Conservation (phyloP, 2,797 vertebrate genomes). For the Phrynocephalus forsythii region DNA sequence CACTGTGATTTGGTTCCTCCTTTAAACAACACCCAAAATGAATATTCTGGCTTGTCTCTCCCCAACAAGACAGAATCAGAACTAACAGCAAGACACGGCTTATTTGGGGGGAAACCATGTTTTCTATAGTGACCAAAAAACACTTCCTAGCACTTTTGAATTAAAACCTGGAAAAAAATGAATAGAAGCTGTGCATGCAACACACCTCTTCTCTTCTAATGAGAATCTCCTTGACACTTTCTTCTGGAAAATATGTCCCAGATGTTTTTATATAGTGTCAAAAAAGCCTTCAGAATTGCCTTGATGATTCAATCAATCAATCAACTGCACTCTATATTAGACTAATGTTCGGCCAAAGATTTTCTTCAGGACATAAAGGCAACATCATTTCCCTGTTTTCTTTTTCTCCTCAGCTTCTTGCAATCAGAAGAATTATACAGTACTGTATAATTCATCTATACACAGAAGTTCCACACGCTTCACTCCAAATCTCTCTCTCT, state of each 20-base stretch:
- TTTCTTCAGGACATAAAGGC: background rate
- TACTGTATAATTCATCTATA: background rate
- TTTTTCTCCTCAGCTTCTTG: background rate
- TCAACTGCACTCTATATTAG: background rate
- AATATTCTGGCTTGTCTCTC: background rate
- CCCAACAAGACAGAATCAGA: background rate
- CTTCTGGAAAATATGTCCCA: slow-evolving; percentile 1
- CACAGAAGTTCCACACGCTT: background rate
- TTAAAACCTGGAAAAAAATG: background rate
- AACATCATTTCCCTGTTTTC: background rate
- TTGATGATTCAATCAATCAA: background rate
- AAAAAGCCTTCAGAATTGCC: background rate
- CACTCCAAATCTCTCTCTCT: background rate
- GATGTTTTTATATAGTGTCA: background rate
- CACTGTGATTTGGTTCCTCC: background rate
- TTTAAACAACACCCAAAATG: background rate
- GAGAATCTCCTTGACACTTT: background rate
- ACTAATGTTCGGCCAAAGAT: background rate
- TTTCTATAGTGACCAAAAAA: background rate
- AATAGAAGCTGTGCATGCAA: background rate
- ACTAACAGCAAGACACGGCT: background rate
- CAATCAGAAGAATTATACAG: background rate
- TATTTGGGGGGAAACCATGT: background rate
- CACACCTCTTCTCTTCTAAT: background rate
- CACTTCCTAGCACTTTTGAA: background rate